Evolutionary conservation across 2,888 invertebrate genomes (phyloP).

Genomic region (Temnothorax unifasciatus): DNA sequence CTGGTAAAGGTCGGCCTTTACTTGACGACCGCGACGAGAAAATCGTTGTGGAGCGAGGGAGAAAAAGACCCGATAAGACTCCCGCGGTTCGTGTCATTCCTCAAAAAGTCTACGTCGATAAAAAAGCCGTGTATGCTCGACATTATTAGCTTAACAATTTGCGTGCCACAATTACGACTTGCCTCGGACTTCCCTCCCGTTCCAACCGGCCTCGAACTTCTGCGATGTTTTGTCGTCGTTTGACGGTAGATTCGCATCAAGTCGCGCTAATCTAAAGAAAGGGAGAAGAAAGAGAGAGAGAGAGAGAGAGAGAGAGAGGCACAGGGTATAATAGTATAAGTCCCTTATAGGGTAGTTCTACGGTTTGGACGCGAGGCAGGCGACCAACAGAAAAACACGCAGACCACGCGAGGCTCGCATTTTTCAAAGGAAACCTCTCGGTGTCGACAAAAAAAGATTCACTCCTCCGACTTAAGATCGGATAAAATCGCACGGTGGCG

Average conservation of each 20-base stretch:
- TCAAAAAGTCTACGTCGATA: conserved; percentile 45
- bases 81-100: conserved; percentile 24
- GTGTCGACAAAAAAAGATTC: conserved; percentile 52
- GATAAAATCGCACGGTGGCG: conserved; percentile 29
- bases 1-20: neutral
- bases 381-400: conserved; percentile 63
- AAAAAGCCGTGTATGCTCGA: conserved; percentile 47
- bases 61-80: conserved; percentile 11
- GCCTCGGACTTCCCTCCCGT: conserved; percentile 17
- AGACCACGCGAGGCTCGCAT: conserved; percentile 75
- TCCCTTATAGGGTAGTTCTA: conserved; percentile 26
- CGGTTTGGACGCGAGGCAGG: conserved; percentile 46
- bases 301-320: neutral
- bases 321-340: conserved; percentile 13
- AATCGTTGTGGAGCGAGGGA: neutral
- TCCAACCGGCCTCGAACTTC: conserved; percentile 38
- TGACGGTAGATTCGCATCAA: conserved; percentile 67
- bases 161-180: conserved; percentile 65
- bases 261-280: conserved; percentile 59
- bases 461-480: conserved; percentile 30
- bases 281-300: neutral
- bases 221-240: conserved; percentile 50
- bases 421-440: conserved; percentile 70
- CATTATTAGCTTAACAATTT: conserved; percentile 66
- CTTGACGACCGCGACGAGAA: conserved; percentile 30